Percentiles rank a stretch among this genome's conserved stretches.
phyloP scores from a whole-genome alignment of 2,797 vertebrate genomes.

The Chiroxiphia lanceolata region DNA sequence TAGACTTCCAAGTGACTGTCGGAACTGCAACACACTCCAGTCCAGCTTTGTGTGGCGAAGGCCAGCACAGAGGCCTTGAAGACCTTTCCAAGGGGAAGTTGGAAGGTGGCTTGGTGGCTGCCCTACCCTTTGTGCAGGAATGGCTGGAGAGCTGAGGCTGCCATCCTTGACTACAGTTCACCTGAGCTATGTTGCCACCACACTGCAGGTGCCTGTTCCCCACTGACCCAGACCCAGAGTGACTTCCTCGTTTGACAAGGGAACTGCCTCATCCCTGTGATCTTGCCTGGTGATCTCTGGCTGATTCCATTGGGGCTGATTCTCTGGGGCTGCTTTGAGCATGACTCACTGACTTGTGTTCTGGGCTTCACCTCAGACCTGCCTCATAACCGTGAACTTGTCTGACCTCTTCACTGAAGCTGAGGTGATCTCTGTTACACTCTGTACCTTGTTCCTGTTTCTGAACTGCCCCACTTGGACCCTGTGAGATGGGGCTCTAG shows the following conservation, averaged over 20 bases:
- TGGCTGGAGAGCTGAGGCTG: not conserved
- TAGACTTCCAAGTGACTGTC: not conserved
- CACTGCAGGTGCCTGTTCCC: not conserved
- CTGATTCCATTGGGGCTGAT: too few relatives aligned
- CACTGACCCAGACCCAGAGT: not conserved
- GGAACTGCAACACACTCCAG: not conserved
- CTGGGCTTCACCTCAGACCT: not conserved
- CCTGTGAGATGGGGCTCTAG: rapidly evolving
- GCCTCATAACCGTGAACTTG: not conserved
- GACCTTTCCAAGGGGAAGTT: not conserved
- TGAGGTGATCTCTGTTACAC: not conserved
- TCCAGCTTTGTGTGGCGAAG: not conserved
- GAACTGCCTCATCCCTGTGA: not conserved
- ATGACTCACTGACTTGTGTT: not conserved
- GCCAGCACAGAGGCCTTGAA: not conserved
- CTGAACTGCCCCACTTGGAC: not conserved
- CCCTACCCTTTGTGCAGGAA: not conserved
- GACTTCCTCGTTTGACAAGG: not conserved
- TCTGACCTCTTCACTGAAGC: not conserved
- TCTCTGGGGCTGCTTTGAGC: not conserved
- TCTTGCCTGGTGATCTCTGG: not conserved
- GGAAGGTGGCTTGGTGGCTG: not conserved
- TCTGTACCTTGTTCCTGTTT: not conserved
- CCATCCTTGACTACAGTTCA: not conserved
- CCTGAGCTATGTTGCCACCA: not conserved